These are phyloP conservation scores for Leucania comma DNA, from an alignment of 2,888 invertebrate species.

Conservation along the genomic window DNA sequence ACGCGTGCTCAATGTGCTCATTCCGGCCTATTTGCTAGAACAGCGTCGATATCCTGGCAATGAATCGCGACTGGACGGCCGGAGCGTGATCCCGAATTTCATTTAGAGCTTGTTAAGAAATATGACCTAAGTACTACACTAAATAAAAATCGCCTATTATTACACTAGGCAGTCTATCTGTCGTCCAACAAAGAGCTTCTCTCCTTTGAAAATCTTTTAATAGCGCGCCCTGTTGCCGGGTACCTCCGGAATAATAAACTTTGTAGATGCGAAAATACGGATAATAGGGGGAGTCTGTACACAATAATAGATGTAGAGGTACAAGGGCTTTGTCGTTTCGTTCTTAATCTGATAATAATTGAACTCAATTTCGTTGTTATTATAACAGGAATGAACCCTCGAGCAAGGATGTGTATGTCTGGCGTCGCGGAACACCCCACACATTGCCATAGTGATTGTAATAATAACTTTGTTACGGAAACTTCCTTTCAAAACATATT, in stretches of 20 bases:
- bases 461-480: slow-evolving; percentile 64
- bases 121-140: slow-evolving; percentile 61
- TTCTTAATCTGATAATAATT: slow-evolving; percentile 78
- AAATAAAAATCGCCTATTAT: slow-evolving; percentile 59
- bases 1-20: slow-evolving; percentile 78
- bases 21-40: slow-evolving; percentile 80
- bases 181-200: slow-evolving; percentile 49
- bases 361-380: slow-evolving; percentile 76
- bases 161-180: slow-evolving; percentile 38
- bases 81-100: slow-evolving; percentile 81
- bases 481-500: slow-evolving; percentile 56
- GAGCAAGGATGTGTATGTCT: slow-evolving; percentile 52
- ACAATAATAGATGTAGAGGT: slow-evolving; percentile 67
- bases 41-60: slow-evolving; percentile 78
- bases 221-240: slow-evolving; percentile 51
- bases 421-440: slow-evolving; percentile 53
- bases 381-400: slow-evolving; percentile 69
- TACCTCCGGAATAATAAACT: slow-evolving; percentile 64
- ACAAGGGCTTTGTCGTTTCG: slow-evolving; percentile 71
- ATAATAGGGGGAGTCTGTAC: slow-evolving; percentile 64
- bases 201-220: slow-evolving; percentile 59
- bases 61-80: slow-evolving; percentile 75
- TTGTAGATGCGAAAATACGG: slow-evolving; percentile 65
- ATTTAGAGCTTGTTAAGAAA: slow-evolving; percentile 74
- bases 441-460: slow-evolving; percentile 65